Evolutionary conservation across 2,888 invertebrate species (phyloP).

Genomic region (Hartigia nigra): DNA sequence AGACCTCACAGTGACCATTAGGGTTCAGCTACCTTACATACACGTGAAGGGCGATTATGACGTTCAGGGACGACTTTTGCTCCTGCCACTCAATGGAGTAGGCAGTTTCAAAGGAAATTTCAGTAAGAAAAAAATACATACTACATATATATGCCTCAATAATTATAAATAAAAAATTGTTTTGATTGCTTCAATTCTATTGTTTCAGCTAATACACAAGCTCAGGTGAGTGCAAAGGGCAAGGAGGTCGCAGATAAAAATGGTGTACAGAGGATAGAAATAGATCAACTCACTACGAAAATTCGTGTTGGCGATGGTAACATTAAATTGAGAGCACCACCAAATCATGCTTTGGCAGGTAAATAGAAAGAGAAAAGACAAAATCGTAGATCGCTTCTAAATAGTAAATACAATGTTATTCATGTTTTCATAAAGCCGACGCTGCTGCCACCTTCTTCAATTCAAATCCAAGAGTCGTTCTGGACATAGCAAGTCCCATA

Average conservation of each 20-base stretch:
- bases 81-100: constrained; percentile 67
- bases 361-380: neutral
- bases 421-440: constrained; percentile 66
- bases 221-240: constrained; percentile 70
- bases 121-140: constrained; percentile 63
- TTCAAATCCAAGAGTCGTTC: constrained; percentile 73
- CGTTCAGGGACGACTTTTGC: constrained; percentile 67
- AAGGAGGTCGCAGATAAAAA: constrained; percentile 70
- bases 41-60: constrained; percentile 69
- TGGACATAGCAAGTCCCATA: constrained; percentile 77
- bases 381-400: neutral
- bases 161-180: neutral
- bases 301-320: constrained; percentile 73
- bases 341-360: constrained; percentile 52
- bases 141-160: neutral
- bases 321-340: constrained; percentile 68
- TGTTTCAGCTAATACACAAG: constrained; percentile 70
- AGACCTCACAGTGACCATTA: constrained; percentile 64
- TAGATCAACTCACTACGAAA: constrained; percentile 72
- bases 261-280: constrained; percentile 72
- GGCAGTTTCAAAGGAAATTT: constrained; percentile 70
- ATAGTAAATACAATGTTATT: neutral
- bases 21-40: constrained; percentile 65
- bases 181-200: constrained; percentile 20
- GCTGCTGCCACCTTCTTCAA: constrained; percentile 79